A percentile compares a stretch with the other conserved stretches of the same genome.
Evolutionary conservation across 2,888 invertebrate genomes (phyloP).

Genomic region (Lochmaea crataegi): DNA sequence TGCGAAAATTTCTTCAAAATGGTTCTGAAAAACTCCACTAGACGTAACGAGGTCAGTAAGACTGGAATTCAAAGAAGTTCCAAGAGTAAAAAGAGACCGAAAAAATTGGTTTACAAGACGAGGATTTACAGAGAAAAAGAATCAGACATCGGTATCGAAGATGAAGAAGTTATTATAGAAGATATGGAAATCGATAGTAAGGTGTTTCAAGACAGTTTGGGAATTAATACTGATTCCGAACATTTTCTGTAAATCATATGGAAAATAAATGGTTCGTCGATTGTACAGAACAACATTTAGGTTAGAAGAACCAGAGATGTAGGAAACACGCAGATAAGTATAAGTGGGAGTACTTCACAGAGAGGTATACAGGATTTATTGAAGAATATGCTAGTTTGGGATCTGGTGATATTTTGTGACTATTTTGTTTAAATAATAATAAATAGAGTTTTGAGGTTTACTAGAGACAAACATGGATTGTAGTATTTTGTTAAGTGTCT

Average conservation of each 20-base stretch:
- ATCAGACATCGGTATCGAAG: background rate
- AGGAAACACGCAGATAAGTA: no score
- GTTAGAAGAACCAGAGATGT: no score
- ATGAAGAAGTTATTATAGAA: background rate
- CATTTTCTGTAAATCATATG: background rate
- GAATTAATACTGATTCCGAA: background rate
- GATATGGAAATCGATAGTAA: slow-evolving; percentile 9
- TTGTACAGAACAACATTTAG: no score
- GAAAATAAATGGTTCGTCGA: background rate
- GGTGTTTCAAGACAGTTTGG: slow-evolving; percentile 4
- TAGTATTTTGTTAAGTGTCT: no score
- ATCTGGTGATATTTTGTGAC: no score
- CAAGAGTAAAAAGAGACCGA: slow-evolving; percentile 32
- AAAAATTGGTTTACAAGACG: slow-evolving; percentile 1
- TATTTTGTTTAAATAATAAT: no score
- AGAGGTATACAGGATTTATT: no score
- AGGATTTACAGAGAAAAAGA: background rate
- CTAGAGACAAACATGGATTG: no score
- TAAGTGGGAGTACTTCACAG: no score
- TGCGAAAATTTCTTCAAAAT: slow-evolving; percentile 44
- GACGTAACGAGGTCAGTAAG: slow-evolving; percentile 17
- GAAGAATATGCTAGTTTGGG: no score
- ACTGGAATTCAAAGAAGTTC: slow-evolving; percentile 9
- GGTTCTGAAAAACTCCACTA: slow-evolving; percentile 37
- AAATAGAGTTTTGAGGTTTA: no score